A percentile compares a stretch with the other conserved stretches of the same genome.
These are phyloP conservation scores for Podarcis siculus DNA, from an alignment of 2,797 vertebrate genomes.

Conservation along the genomic window DNA sequence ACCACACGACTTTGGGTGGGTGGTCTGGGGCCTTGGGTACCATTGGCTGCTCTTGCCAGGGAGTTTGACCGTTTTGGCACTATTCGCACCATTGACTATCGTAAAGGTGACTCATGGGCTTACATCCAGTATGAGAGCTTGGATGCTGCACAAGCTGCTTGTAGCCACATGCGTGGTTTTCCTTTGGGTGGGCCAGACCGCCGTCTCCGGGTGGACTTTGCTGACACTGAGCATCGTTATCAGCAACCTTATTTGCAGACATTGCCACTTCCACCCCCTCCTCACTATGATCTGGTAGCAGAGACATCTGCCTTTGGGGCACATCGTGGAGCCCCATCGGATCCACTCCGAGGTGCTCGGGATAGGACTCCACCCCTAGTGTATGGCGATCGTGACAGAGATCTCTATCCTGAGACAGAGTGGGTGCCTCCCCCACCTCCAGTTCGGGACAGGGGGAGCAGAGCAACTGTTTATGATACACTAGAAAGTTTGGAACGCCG, in stretches of 20 bases:
- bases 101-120: slow-evolving; percentile 97
- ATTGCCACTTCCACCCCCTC: slow-evolving; percentile 84
- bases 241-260: slow-evolving; percentile 96
- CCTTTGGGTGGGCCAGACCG: slow-evolving; percentile 94
- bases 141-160: slow-evolving; percentile 96
- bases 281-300: slow-evolving; percentile 92
- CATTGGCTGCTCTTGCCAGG: slow-evolving; percentile 91
- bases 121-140: slow-evolving; percentile 99
- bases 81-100: slow-evolving; percentile 96
- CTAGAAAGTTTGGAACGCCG: slow-evolving; percentile 93
- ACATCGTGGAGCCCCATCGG: slow-evolving; percentile 82
- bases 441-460: slow-evolving; percentile 88
- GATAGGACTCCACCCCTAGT: slow-evolving; percentile 94
- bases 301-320: slow-evolving; percentile 92
- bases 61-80: slow-evolving; percentile 99
- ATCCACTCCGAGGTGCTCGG: slow-evolving; percentile 89
- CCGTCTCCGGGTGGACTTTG: slow-evolving; percentile 95
- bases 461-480: slow-evolving; percentile 89
- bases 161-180: slow-evolving; percentile 97
- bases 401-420: slow-evolving; percentile 90
- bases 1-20: slow-evolving; percentile 97
- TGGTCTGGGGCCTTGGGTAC: slow-evolving; percentile 95
- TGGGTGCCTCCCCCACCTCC: slow-evolving; percentile 90
- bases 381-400: slow-evolving; percentile 93
- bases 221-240: slow-evolving; percentile 95